Base-by-base conservation (phyloP, 2,797 vertebrate genomes). In the Muscicapa striata region DNA sequence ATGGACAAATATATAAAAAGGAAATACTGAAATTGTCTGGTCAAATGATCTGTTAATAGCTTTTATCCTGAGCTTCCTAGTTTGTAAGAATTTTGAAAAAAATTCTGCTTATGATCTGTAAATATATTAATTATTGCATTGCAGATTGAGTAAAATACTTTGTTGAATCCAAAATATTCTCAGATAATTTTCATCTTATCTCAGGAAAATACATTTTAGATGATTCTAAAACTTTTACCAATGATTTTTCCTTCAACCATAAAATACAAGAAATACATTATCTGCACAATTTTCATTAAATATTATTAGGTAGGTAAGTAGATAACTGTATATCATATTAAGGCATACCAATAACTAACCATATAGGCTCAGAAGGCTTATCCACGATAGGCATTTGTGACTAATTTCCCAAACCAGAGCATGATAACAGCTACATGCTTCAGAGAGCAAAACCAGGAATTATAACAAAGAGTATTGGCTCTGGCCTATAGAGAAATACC, bases 291-390 rank as follows among this genome's bases (percentile, higher is more conserved):
- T 63, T 3, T 77, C 4, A 40, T 59, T 49, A 36, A 17, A 55
- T 74, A 21, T 64, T 54, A 7, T 23, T 40, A 30, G 5, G 4
- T 38, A 38, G 3, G 10, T 72, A 48, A 24, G 3, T 13, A 16
- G 13, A 2, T 34, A 66, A 11, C 4, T 36, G 19, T 13, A 4
- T 29, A 43, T 30, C 7, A 11, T 43, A 49, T 45, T 23, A 43
- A n/a, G 36, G 11, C 11, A 30, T 72, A 38, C 14, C 32, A 55
- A 5, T 22, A 45, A 13, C 1, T 46, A 26, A 27, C 1, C 0
- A 41, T 24, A 27, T 9, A 54, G 9, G 2, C 27, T 73, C 23
- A 68, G 43, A 77, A 68, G 17, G 17, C 38, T 6, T 59, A 38
- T 13, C 6, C 17, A 59, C 13, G 23, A 14, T 10, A 59, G 2